Evolutionary conservation across 1,140 invertebrate genomes (phyloP), one percentile per base, ranked within the genome.

Genomic region (Euwallacea similis): DNA sequence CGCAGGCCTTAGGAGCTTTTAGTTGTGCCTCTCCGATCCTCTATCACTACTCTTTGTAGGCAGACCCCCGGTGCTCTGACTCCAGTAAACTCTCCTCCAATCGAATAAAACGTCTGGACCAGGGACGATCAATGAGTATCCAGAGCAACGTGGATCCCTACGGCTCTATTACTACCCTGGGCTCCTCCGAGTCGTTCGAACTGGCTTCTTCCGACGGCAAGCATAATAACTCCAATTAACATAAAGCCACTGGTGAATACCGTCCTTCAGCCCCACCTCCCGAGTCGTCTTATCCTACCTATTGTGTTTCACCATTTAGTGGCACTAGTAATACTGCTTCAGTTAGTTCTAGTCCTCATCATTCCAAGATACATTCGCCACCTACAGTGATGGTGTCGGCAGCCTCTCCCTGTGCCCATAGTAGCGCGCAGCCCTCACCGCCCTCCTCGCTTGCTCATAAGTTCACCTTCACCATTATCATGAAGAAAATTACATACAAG

Each of bases 61-160:
- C 94, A 90, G 93, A 96, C 89, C 93, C 93, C 87, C 90, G 89
- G 87, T 94, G 93, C 88, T 90, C 95, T 86, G 93, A 95, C 85
- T 92, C 92, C 84, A 89, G 88, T 82, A 94, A 94, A 83, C 87
- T 95, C 79, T 94, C 92, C 78, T 91, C 92, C 79, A 89, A 91
- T 84, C 85, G 92, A 87, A 89, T 93, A 83, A 91, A 92, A 76
- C 81, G 84, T 42, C 84, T 85, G 71, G 83, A 83, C 42, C 88
- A 90, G 68, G 93, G 92, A 47, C 87, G 93, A 54, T 93, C 91
- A 73, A 95, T 95, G 93, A 94, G 92, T 70, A 93, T 95, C 69
- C 93, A 95, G 82, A 93, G 91, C 75, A 94, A 92, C n/a, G 84
- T 93, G 66, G 93, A 95, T 82, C 93, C 92, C 47, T 94, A 93